These are phyloP conservation scores for Sycophaga agraensis DNA, from an alignment of 1,140 invertebrate genomes.

Conservation along the genomic window DNA sequence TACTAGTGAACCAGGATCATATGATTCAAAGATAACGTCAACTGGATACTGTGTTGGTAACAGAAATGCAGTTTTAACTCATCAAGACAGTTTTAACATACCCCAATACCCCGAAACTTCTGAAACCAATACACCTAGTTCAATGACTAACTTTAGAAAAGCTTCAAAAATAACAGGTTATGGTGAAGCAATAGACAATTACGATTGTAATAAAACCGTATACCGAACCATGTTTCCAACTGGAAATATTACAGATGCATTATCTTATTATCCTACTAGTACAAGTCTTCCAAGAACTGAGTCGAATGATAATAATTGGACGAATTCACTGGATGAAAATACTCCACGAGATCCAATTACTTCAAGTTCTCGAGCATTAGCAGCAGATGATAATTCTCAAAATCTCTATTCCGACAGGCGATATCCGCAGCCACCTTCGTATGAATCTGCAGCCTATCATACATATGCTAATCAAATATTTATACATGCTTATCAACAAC, in stretches of 20 bases:
- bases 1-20: slow-evolving; percentile 62
- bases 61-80: neutral
- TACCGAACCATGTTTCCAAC: slow-evolving; percentile 70
- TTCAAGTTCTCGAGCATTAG: neutral
- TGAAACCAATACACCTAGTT: too few species aligned
- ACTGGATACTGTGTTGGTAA: neutral
- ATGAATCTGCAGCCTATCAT: slow-evolving; percentile 49
- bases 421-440: slow-evolving; percentile 52
- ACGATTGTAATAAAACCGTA: slow-evolving; percentile 67
- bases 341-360: neutral
- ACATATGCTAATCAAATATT: slow-evolving; percentile 49
- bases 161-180: neutral
- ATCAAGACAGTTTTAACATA: neutral
- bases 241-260: slow-evolving; percentile 72
- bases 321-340: slow-evolving; percentile 47
- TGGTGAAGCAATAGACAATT: slow-evolving; percentile 60
- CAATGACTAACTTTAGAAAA: too few species aligned
- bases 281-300: slow-evolving; percentile 62
- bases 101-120: too few species aligned
- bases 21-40: neutral
- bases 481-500: slow-evolving; percentile 48
- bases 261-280: slow-evolving; percentile 75
- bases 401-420: slow-evolving; percentile 42
- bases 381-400: neutral
- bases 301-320: slow-evolving; percentile 62